These are phyloP conservation scores for Perca flavescens DNA, from an alignment of 2,113 vertebrate genomes.

Conservation along the genomic window DNA sequence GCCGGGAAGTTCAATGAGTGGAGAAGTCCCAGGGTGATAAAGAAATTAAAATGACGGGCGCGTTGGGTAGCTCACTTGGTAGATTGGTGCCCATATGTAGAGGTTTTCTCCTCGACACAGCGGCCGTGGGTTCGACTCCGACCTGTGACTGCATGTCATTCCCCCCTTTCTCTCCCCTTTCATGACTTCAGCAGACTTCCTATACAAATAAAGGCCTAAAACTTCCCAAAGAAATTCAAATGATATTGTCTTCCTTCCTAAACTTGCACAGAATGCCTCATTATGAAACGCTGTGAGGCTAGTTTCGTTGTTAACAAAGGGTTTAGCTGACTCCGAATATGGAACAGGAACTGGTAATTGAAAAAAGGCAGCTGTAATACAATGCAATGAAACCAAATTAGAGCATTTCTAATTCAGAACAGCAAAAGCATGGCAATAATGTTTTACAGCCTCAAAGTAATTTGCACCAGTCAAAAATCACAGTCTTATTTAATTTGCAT, in stretches of 20 bases:
- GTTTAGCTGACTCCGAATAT: conserved; percentile 23
- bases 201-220: no score
- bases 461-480: conserved; percentile 32
- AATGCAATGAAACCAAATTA: conserved; percentile 19
- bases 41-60: conserved; percentile 25
- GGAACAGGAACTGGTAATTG: conserved; percentile 38
- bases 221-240: conserved; percentile 21
- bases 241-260: conserved; percentile 31
- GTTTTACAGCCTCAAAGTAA: conserved; percentile 25
- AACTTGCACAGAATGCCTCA: conserved; percentile 19
- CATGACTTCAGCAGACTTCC: no score
- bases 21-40: conserved; percentile 5
- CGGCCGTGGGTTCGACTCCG: no score
- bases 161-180: no score
- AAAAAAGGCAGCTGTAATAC: conserved; percentile 29
- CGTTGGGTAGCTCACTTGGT: no score
- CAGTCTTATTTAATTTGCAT: conserved; percentile 4
- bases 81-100: no score
- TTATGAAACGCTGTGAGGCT: conserved; percentile 28
- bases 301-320: conserved; percentile 29
- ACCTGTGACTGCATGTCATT: no score
- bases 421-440: conserved; percentile 28
- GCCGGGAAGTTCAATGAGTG: conserved; percentile 1
- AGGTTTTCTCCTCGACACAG: no score
- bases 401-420: conserved; percentile 28